Conservation (phyloP, 2,888 invertebrate species). For the Philereme vetulata region DNA sequence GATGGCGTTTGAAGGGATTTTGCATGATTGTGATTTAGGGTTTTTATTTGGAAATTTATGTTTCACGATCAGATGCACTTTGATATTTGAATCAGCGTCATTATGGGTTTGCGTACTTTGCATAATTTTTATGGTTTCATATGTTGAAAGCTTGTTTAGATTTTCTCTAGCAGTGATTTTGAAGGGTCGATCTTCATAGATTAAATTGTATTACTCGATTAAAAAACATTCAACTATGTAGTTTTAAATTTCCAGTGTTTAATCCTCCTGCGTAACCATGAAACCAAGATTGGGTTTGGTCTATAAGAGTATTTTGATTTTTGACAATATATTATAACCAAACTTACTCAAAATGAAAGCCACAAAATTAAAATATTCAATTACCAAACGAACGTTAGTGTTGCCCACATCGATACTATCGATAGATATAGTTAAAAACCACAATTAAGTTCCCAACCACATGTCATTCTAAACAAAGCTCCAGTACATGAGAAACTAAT, state of each 20-base stretch:
- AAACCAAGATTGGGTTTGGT: no score
- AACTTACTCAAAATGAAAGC: not conserved
- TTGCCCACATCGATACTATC: conserved; percentile 46
- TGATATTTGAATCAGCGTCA: conserved; percentile 52
- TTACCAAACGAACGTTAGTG: conserved; percentile 36
- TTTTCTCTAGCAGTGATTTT: not conserved
- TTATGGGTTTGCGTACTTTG: conserved; percentile 43
- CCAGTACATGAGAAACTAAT: conserved; percentile 78
- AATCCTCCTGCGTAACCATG: no score
- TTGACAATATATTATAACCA: no score
- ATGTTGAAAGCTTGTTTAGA: not conserved
- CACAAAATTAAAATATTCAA: not conserved
- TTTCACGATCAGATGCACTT: conserved; percentile 58
- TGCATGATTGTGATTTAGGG: conserved; percentile 81
- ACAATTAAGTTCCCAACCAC: conserved; percentile 75
- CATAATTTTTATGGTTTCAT: conserved; percentile 18
- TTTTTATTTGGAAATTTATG: conserved; percentile 68
- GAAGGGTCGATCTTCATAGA: not conserved
- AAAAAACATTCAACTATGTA: not conserved
- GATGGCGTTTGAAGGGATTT: conserved; percentile 70
- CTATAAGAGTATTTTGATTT: no score
- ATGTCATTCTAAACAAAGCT: conserved; percentile 79
- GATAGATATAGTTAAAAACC: conserved; percentile 66
- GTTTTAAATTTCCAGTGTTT: no score
- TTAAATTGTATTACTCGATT: not conserved